These are phyloP conservation scores for Craseonycteris thonglongyai DNA, from an alignment of 2,113 vertebrate species.

Conservation along the genomic window DNA sequence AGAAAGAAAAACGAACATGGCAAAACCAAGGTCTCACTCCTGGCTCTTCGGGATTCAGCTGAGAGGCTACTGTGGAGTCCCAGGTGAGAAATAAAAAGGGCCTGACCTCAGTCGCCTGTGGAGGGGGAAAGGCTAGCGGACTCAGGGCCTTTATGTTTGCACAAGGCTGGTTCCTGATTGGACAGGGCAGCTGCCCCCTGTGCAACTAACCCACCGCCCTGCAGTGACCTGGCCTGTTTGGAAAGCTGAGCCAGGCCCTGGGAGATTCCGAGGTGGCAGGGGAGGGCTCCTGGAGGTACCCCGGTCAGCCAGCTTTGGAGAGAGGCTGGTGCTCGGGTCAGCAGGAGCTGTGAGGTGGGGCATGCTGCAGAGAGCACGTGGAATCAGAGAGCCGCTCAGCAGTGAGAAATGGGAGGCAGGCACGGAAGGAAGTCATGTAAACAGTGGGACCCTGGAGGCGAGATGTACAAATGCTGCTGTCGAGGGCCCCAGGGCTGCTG, in stretches of 20 bases:
- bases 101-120: background rate
- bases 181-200: background rate
- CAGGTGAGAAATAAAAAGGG: background rate
- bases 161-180: background rate
- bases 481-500: background rate
- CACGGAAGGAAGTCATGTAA: background rate
- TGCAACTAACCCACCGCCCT: background rate
- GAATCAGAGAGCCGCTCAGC: background rate
- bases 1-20: background rate
- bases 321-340: background rate
- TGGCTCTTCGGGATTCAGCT: background rate
- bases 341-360: background rate
- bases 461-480: accelerated
- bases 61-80: background rate
- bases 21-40: background rate
- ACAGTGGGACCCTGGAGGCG: accelerated
- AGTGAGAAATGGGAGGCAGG: background rate
- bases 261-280: accelerated
- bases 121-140: background rate
- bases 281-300: accelerated
- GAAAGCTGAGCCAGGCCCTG: background rate
- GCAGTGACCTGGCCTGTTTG: background rate
- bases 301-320: accelerated
- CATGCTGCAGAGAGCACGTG: accelerated
- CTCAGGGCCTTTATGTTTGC: background rate